Base-by-base conservation (phyloP, 2,888 invertebrate genomes). In the Corbicula japonica region DNA sequence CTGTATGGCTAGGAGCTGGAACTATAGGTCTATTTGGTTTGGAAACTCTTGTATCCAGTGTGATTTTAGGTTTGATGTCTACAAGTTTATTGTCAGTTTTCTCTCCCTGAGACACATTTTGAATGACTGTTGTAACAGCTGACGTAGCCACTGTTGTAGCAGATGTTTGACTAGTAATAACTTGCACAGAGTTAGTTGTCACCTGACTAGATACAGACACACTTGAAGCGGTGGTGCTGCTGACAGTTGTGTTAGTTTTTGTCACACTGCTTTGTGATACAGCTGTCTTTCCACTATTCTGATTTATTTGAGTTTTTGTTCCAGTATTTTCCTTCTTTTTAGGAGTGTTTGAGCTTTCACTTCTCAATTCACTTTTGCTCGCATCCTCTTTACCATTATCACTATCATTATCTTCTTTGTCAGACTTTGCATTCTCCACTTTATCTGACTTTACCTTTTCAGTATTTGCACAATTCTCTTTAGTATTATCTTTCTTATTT, bases 21-120 rank as follows among this genome's bases (percentile, higher is more conserved):
- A 92, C 91, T 41, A 93, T 92, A 2, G 92, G 93, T 52, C 93
- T 86, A 69, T 84, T 84, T 2, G 82, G 80, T 69, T 84, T 84
- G 32, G 77, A 76, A 26, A 78, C 72, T 70, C 52, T 28, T 30
- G 52, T 48, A 54, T 80, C 81, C 46, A 70, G 54, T n/a, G 68
- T 52, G 38, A 82, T 74, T 85, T 83, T 90, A 86, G 65, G 75
- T 83, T 83, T 91, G 83, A 74, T 88, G 75, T 81, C 87, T 68
- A 82, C 74, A 70, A 77, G 72, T 66, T 86, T 84, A 6, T 60
- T 68, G 46, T 79, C 83, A 61, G 8, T 68, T 76, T 71, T 78
- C 28, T 72, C 62, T 28, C 71, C 71, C 62, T 72, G 71, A 62
- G 68, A 68, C 15, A 66, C 65, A 50, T 65, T 50, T 10, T 41